These are phyloP conservation scores for Pitta sordida DNA, from an alignment of 2,113 vertebrate species.

Conservation along the genomic window DNA sequence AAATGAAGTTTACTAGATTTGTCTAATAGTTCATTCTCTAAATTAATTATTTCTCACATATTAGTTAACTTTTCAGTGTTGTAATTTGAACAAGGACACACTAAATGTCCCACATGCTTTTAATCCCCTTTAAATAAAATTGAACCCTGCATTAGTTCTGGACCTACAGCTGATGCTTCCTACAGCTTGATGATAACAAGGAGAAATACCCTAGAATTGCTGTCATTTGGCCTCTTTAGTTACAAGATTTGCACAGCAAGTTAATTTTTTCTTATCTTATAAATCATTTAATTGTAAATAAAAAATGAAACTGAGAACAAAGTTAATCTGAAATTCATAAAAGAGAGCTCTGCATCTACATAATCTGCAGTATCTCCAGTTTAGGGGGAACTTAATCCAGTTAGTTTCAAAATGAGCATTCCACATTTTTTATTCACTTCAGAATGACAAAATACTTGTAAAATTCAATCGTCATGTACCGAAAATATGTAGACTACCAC, in stretches of 20 bases:
- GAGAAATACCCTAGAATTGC: neutral
- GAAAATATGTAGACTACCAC: neutral
- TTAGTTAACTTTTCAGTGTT: neutral
- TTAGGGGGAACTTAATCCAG: neutral
- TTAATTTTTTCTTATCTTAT: neutral
- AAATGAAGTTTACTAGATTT: neutral
- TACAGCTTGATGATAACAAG: neutral
- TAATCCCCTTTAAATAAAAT: neutral
- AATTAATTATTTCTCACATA: neutral
- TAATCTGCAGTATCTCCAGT: neutral
- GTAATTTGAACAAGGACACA: neutral
- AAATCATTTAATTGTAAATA: neutral
- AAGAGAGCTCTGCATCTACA: neutral
- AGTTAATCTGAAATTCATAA: neutral
- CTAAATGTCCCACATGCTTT: neutral
- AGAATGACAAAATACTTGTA: neutral
- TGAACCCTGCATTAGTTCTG: neutral
- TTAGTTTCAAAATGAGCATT: neutral
- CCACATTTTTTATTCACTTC: neutral
- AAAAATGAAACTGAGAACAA: neutral
- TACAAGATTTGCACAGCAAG: neutral
- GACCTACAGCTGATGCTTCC: neutral
- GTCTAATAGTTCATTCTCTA: neutral
- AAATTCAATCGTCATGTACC: neutral
- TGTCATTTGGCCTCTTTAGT: neutral